Base-by-base conservation (phyloP, 2,888 invertebrate genomes). In the Synanthedon vespiformis region DNA sequence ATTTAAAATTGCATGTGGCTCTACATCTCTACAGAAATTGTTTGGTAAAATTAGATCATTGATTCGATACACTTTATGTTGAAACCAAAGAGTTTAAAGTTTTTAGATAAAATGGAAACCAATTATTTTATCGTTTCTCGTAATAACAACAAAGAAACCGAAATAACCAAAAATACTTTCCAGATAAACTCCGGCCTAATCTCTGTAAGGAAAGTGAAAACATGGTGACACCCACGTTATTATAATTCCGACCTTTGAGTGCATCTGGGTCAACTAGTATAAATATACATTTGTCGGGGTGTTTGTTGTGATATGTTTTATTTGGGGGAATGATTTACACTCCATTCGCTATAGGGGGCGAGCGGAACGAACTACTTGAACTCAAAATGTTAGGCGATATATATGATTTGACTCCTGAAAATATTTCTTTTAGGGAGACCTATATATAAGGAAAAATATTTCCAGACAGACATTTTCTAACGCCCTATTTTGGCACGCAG, bases 131-230 rank as follows among this genome's bases (percentile, higher is more conserved):
- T 34, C 54, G 54, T 40, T 13, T 27, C 50, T 55, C 22, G 44
- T 50, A 52, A 40, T 52, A 49, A 44, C 22, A 40, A n/a, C 48
- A 47, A 12, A 40, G 27, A 12, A 50, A 48, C 16, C 56, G 55
- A 58, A 60, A 60, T 58, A 59, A 56, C 54, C 55, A 51, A 59
- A 58, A 60, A 56, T 48, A 55, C 54, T 58, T 58, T 56, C 51
- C 50, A 52, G 50, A 51, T 58, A 57, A 64, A 62, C 59, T 55
- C 56, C 51, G 58, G 44, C 56, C 60, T 61, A 61, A 65, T 65
- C 56, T 58, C 52, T 34, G 44, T 44, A 34, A 53, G 52, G 52
- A 54, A 56, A 60, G 60, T 57, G 55, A 60, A 62, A 57, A 22
- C 51, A 16, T 18, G 13, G 14, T 12, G 16, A 50, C 50, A 50